Conservation (phyloP, 2,888 invertebrate species). For the Patella depressa region DNA sequence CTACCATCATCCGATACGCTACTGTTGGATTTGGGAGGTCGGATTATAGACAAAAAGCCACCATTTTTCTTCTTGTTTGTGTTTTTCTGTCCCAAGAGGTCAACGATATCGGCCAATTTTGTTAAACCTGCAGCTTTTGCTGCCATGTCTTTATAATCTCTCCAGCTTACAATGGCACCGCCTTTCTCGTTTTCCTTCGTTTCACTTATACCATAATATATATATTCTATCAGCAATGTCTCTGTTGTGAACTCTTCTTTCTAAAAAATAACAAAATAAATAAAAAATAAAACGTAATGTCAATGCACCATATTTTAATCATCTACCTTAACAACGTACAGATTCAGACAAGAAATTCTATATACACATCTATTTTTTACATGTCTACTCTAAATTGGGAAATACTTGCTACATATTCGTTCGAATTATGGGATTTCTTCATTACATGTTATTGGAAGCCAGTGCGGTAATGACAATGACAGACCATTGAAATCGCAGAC, state of each 20-base stretch:
- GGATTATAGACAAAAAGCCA: background rate
- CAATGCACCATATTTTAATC: too few relatives aligned
- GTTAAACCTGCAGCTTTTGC: background rate
- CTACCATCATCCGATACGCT: background rate
- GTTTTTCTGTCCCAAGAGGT: background rate
- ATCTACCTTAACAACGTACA: too few relatives aligned
- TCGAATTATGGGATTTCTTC: too few relatives aligned
- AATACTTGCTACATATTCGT: too few relatives aligned
- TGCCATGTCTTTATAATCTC: conserved; percentile 7
- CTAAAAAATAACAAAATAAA: conserved; percentile 9
- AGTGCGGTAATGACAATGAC: too few relatives aligned
- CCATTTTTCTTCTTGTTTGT: background rate
- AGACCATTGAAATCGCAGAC: too few relatives aligned
- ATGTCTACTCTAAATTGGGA: too few relatives aligned
- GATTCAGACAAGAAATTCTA: too few relatives aligned
- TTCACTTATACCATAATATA: conserved; percentile 19
- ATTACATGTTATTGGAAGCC: too few relatives aligned
- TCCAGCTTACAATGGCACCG: background rate
- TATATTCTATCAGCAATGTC: conserved; percentile 19
- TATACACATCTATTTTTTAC: too few relatives aligned
- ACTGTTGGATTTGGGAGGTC: background rate
- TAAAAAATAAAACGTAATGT: too few relatives aligned
- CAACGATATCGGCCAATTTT: background rate
- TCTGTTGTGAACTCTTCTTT: conserved; percentile 6
- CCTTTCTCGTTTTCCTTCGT: background rate